Conservation (phyloP, 2,797 vertebrate genomes). For the Gallinago nigripennis region DNA sequence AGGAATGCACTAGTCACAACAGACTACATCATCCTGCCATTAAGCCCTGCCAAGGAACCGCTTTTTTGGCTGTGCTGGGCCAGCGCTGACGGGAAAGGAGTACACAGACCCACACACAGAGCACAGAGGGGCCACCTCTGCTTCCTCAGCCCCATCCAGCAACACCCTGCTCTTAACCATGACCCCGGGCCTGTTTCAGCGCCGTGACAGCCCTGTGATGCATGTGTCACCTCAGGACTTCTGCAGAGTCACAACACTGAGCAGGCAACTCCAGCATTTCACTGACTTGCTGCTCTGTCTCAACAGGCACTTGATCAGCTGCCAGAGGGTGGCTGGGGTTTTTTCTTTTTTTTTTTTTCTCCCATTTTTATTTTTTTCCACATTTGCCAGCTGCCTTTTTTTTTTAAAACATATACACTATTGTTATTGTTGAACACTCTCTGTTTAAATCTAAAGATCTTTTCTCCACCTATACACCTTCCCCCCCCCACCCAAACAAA, state of each 20-base stretch:
- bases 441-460: not conserved
- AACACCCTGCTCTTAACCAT: conserved; percentile 74
- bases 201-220: conserved; percentile 83
- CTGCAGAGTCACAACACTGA: conserved; percentile 74
- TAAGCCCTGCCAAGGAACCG: conserved; percentile 83
- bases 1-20: conserved; percentile 90
- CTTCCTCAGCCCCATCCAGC: conserved; percentile 78
- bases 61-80: conserved; percentile 81
- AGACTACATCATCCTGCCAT: conserved; percentile 86
- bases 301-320: conserved; percentile 59
- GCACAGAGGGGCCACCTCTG: conserved; percentile 77
- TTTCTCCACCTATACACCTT: not conserved
- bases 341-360: not conserved
- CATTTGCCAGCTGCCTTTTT: not conserved
- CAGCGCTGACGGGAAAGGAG: conserved; percentile 81
- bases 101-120: conserved; percentile 80
- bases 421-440: conserved; percentile 19
- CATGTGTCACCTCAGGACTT: conserved; percentile 83
- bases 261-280: conserved; percentile 55
- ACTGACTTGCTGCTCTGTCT: conserved; percentile 52
- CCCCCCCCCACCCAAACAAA: not conserved
- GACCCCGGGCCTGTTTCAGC: conserved; percentile 73
- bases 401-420: not conserved
- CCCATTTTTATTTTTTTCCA: not conserved
- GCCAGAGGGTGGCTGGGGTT: not conserved